These are phyloP conservation scores for Oreochromis tanganicae DNA, from an alignment of 2,113 vertebrate species.

Conservation along the genomic window DNA sequence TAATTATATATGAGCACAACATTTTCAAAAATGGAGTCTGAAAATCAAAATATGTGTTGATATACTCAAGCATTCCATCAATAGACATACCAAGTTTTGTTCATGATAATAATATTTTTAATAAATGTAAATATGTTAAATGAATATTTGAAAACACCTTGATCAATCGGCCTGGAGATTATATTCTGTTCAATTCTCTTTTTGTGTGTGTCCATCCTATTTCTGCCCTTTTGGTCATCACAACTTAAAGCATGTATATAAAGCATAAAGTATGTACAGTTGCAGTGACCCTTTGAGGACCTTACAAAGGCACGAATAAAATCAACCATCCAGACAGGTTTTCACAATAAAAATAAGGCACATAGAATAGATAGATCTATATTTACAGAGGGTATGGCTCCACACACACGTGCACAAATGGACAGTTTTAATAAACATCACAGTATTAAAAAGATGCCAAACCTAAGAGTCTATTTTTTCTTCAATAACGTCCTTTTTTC, in stretches of 20 bases:
- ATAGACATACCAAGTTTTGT: background rate
- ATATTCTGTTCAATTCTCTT: background rate
- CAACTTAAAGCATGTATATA: background rate
- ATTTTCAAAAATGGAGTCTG: background rate
- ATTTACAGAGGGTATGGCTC: constrained; percentile 60
- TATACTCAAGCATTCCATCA: background rate
- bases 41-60: background rate
- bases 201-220: background rate
- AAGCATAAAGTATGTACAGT: background rate
- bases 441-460: constrained; percentile 59
- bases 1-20: background rate
- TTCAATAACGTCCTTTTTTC: background rate
- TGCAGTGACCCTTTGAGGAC: background rate
- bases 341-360: constrained; percentile 8
- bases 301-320: background rate
- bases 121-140: background rate
- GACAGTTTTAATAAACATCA: constrained; percentile 62
- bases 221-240: background rate
- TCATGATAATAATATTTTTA: background rate
- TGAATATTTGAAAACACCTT: background rate
- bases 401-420: constrained; percentile 36
- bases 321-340: background rate
- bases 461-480: background rate
- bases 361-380: constrained; percentile 43
- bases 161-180: background rate